phyloP scores from a whole-genome alignment of 1,140 invertebrate species.

The Bombus impatiens region DNA sequence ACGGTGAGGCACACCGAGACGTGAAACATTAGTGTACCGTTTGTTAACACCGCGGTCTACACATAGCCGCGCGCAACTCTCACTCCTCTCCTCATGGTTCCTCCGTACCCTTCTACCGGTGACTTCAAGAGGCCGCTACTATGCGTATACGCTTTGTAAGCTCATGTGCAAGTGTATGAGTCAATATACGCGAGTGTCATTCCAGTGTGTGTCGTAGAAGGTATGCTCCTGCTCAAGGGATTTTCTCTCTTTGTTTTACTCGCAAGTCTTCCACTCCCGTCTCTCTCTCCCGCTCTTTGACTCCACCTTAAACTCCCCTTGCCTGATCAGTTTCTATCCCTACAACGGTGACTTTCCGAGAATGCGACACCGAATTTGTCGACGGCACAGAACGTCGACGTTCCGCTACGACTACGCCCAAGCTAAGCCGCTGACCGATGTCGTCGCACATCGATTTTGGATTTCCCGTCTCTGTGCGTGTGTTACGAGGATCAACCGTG shows the following conservation, averaged over 20 bases:
- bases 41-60: conserved; percentile 82
- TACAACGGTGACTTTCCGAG: conserved; percentile 60
- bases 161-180: conserved; percentile 30
- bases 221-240: not conserved
- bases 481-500: conserved; percentile 22
- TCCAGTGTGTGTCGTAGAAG: conserved; percentile 29
- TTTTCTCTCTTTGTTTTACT: not conserved
- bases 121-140: conserved; percentile 48
- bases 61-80: conserved; percentile 71
- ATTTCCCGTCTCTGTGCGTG: conserved; percentile 50
- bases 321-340: conserved; percentile 13
- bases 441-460: conserved; percentile 57
- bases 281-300: conserved; percentile 41
- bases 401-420: conserved; percentile 51
- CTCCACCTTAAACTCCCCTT: conserved; percentile 48
- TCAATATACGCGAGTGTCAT: conserved; percentile 43
- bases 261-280: not conserved
- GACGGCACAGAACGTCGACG: conserved; percentile 54
- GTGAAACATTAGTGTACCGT: conserved; percentile 82
- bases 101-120: conserved; percentile 14
- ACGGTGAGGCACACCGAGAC: conserved; percentile 76
- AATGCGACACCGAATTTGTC: conserved; percentile 66
- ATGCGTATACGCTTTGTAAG: conserved; percentile 53
- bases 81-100: conserved; percentile 9
- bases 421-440: conserved; percentile 48